Evolutionary conservation across 2,113 vertebrate genomes (phyloP).

Genomic region (Eulemur macaco): DNA sequence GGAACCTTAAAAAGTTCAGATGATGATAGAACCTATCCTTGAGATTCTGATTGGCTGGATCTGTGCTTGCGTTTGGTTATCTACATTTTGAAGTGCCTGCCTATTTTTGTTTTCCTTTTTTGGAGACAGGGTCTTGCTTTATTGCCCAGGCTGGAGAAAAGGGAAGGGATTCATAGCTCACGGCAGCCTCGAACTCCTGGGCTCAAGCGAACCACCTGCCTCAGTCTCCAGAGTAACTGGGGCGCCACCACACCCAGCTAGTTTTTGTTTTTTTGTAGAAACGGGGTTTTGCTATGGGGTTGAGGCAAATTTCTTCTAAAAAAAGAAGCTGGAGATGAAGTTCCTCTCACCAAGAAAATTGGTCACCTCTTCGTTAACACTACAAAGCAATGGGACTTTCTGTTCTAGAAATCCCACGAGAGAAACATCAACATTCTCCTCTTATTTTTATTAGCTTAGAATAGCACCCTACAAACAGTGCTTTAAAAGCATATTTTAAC

Average conservation of each 20-base stretch:
- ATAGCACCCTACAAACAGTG: neutral
- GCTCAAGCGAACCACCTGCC: too few relatives aligned
- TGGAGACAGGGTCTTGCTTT: too few relatives aligned
- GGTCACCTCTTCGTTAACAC: neutral
- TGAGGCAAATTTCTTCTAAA: neutral
- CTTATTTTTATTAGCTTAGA: slow-evolving; percentile 25
- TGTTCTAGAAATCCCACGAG: neutral
- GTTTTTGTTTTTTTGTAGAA: too few relatives aligned
- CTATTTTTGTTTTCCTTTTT: too few relatives aligned
- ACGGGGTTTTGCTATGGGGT: too few relatives aligned
- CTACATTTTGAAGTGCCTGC: neutral
- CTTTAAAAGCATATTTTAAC: slow-evolving; percentile 20
- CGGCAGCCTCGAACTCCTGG: too few relatives aligned
- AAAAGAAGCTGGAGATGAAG: neutral
- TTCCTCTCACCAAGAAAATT: neutral
- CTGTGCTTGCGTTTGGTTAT: neutral
- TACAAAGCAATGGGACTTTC: neutral
- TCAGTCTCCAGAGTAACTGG: too few relatives aligned
- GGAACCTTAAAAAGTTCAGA: neutral
- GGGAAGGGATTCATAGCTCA: too few relatives aligned
- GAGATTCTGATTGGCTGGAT: neutral
- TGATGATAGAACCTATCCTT: neutral
- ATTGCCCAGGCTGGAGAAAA: too few relatives aligned
- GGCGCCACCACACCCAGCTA: too few relatives aligned
- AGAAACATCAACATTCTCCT: neutral